Evolutionary conservation across 2,888 invertebrate genomes (phyloP).

Genomic region (Patella depressa): DNA sequence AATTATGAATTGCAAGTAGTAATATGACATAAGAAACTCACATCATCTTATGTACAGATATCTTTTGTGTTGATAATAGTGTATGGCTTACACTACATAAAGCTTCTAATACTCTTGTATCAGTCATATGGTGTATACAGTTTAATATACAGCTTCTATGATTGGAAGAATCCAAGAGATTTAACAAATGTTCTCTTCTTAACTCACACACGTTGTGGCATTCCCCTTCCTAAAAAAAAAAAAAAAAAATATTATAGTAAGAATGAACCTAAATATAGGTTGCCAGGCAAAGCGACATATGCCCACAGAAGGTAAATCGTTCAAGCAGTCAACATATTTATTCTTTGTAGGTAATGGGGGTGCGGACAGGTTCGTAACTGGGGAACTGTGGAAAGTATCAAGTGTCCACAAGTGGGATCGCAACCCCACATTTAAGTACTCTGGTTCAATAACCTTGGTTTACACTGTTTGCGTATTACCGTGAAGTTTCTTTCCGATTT

Average conservation of each 20-base stretch:
- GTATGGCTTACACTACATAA: slow-evolving; percentile 87
- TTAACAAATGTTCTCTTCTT: slow-evolving; percentile 75
- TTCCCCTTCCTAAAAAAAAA: slow-evolving; percentile 39
- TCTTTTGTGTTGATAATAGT: slow-evolving; percentile 84
- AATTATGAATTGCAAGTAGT: not conserved
- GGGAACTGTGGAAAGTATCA: no score
- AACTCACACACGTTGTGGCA: slow-evolving; percentile 43
- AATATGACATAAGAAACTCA: slow-evolving; percentile 68
- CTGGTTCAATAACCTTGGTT: no score
- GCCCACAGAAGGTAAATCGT: no score
- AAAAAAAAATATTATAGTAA: slow-evolving; percentile 1
- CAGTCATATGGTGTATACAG: slow-evolving; percentile 69
- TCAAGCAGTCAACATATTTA: no score
- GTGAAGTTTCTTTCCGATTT: no score
- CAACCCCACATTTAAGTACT: no score
- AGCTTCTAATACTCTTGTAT: slow-evolving; percentile 77
- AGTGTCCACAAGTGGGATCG: no score
- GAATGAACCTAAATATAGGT: no score
- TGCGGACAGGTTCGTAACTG: no score
- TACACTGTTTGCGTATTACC: no score
- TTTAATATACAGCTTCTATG: slow-evolving; percentile 75
- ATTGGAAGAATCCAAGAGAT: slow-evolving; percentile 78
- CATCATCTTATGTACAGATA: slow-evolving; percentile 89
- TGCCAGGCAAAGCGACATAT: no score
- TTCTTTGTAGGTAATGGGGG: no score